Base-by-base conservation (phyloP, 1,140 invertebrate genomes). In the Apis laboriosa region DNA sequence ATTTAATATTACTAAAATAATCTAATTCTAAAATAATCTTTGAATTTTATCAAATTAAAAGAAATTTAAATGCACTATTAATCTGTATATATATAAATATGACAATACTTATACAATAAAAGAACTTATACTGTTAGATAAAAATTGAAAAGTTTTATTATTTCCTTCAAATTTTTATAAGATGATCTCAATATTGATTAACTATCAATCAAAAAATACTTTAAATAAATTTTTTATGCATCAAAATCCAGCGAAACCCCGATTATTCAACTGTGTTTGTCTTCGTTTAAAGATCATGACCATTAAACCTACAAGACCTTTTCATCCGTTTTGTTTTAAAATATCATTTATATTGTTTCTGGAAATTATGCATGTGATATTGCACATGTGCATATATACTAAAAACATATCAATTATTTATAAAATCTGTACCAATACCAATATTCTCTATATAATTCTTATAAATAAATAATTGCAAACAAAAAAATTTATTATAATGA, bases 321-420 rank as follows among this genome's bases (percentile, higher is more conserved):
- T 80, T 68, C 87, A 91, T 92, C 92, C 92, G 87, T 84, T 88
- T 88, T 51, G 55, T 12, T 43, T 34, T 72, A 82, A 82, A 76
- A 49, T 68, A 19, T 15, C 68, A 61, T 60, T 71, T 68, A 19
- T 66, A 58, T 12, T 24, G 34, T 58, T 24, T 12, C 51, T 21
- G 19, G n/a, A 51, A 70, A 78, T 70, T 68, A 60, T 17, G 13
- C 55, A 43, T 17, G n/a, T 3, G 13, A 4, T 13, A 1, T 15
- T 56, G 5, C n/a, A 19, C 28, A 21, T 51, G 21, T 53, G 28
- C 43, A n/a, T 21, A 21, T 51, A 15, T 53, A 21, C 43, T 15
- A 63, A 53, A 9, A 8, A 49, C 21, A 17, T 19, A 19, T 60
- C 4, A n/a, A 79, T 43, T 24, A 49, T 9, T 13, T 28, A 9